Evolutionary conservation across 64 coral and sea anemone genomes (phyloP), one percentile per base, ranked within the genome.

Genomic region (Platygyra sinensis): DNA sequence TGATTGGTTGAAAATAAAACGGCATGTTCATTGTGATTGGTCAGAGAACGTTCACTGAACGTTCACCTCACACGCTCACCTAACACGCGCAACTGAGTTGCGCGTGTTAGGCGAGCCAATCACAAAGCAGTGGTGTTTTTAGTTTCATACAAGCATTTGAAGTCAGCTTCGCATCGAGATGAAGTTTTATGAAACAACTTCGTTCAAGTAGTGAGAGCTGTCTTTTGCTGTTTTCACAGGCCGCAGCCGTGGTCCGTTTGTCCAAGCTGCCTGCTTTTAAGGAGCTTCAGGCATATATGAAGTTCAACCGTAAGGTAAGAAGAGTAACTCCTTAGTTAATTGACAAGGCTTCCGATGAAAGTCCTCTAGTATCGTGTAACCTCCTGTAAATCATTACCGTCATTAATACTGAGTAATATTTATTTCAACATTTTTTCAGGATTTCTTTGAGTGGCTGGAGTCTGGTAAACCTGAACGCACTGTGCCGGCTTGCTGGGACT

Each of bases 401-500:
- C 30, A n/a, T 39, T 24, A 61, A 15, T 77, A 79, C 0, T 72
- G 14, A 46, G 42, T 46, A 5, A 46, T 77, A 9, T 36, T 86
- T 20, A 84, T 17, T 72, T 69, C 71, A 13, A 51, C 11, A 22
- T 75, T 30, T 32, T 77, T 72, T 10, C 42, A 98, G 97, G 94
- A 93, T 8, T 99, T 99, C 88, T 91, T 99, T 30, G 89, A 88
- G 8, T 99, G 97, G 97, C 62, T 90, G 22, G 94, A 99, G 20
- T 87, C 76, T 22, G 42, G 93, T 19, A 99, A 95, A 75, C 94
- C 94, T 18, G 97, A 99, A 67, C 79, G 76, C 12, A 86, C 49
- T 30, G 91, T 96, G 24, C 94, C 97, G 0, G 67, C 84, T 4
- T 99, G 97, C 20, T 99, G 97, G 97, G 75, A 96, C 60, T 73